Conservation (phyloP, 2,888 invertebrate genomes). For the Drosophila niveifrons region DNA sequence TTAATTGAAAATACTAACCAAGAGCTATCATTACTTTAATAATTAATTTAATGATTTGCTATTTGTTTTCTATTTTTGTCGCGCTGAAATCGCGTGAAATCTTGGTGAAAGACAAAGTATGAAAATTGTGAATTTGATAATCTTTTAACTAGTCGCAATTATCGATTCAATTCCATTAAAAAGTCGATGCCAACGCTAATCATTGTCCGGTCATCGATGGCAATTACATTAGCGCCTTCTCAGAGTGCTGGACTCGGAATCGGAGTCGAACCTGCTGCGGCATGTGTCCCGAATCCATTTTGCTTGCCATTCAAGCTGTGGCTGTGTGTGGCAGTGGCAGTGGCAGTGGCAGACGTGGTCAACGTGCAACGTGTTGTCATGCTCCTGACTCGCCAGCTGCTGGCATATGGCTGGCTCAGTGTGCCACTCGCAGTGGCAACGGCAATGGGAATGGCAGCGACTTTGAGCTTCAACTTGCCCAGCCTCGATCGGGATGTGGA, state of each 20-base stretch:
- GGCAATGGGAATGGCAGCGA: neutral
- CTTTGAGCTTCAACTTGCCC: conserved; percentile 1
- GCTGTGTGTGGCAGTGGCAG: neutral
- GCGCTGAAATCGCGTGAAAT: neutral
- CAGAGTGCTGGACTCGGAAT: neutral
- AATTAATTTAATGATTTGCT: too few relatives aligned
- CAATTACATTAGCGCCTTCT: conserved; percentile 55
- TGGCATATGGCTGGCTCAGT: conserved; percentile 9
- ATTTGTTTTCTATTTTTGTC: too few relatives aligned
- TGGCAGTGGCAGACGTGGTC: conserved; percentile 1
- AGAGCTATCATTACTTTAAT: too few relatives aligned
- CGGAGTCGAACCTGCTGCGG: neutral
- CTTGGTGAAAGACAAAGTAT: neutral
- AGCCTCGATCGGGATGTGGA: conserved; percentile 29
- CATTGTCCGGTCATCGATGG: conserved; percentile 17
- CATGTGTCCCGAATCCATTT: conserved; percentile 7
- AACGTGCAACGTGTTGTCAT: conserved; percentile 6
- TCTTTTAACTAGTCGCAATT: conserved; percentile 42
- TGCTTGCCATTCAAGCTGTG: conserved; percentile 21
- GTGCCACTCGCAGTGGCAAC: neutral
- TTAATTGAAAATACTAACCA: too few relatives aligned
- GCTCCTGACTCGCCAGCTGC: conserved; percentile 3
- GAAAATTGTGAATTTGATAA: neutral
- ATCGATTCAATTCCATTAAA: conserved; percentile 50
- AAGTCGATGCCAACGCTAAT: neutral